phyloP scores from a whole-genome alignment of 1,140 invertebrate species.

The Notospermus geniculatus region DNA sequence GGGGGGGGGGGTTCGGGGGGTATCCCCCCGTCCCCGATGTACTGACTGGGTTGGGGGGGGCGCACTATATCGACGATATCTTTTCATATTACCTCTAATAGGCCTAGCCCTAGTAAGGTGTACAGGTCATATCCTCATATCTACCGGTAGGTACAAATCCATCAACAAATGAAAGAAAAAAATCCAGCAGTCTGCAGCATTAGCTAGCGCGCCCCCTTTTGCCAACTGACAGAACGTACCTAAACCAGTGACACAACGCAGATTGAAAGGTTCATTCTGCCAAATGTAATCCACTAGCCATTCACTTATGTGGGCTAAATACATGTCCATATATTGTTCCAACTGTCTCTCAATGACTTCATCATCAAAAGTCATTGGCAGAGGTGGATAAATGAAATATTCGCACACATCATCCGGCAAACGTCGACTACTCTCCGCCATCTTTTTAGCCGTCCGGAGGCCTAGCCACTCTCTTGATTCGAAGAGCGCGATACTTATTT shows the following conservation, averaged over 20 bases:
- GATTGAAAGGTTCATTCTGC: constrained; percentile 55
- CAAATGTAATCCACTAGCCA: constrained; percentile 55
- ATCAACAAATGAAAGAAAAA: too few species aligned
- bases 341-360: constrained; percentile 27
- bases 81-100: too few species aligned
- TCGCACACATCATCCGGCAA: constrained; percentile 49
- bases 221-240: constrained; percentile 14
- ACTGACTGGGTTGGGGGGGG: too few species aligned
- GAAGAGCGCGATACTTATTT: background rate
- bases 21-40: too few species aligned
- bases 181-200: too few species aligned
- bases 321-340: constrained; percentile 37
- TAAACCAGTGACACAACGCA: constrained; percentile 30
- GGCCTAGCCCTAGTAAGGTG: too few species aligned
- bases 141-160: too few species aligned
- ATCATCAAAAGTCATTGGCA: constrained; percentile 29
- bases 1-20: too few species aligned
- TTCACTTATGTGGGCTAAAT: constrained; percentile 45
- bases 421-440: constrained; percentile 33
- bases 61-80: too few species aligned
- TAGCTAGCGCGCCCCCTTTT: constrained; percentile 2
- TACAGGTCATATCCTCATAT: too few species aligned
- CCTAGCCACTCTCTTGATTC: too few species aligned
- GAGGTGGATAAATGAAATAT: constrained; percentile 49
- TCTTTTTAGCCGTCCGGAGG: background rate